phyloP scores from a whole-genome alignment of 2,797 vertebrate genomes.

The Chiroxiphia lanceolata region DNA sequence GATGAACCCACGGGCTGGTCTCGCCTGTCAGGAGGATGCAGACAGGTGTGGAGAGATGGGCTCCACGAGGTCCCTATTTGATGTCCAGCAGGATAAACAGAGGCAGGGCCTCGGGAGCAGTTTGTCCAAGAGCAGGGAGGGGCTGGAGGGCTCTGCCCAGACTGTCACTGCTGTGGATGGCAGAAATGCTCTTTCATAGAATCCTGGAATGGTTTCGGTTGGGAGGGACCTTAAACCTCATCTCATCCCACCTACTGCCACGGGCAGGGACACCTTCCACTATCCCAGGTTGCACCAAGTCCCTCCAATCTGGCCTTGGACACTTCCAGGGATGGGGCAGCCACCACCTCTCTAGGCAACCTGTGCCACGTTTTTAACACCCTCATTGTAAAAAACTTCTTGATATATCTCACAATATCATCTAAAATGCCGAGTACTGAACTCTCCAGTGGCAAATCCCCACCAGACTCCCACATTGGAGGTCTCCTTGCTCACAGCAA shows the following conservation, averaged over 20 bases:
- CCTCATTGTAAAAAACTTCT: not conserved
- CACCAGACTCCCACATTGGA: not conserved
- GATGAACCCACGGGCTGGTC: not conserved
- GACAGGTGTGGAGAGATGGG: not conserved
- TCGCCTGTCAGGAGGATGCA: not conserved
- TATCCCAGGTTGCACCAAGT: not conserved
- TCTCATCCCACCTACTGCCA: not conserved
- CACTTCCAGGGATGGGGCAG: not conserved
- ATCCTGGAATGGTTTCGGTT: not conserved
- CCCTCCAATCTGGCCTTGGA: not conserved
- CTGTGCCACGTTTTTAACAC: not conserved
- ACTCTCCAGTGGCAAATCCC: not conserved
- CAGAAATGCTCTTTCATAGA: not conserved
- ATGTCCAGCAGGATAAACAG: not conserved
- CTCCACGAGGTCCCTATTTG: not conserved
- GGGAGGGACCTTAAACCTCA: not conserved
- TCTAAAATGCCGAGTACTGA: not conserved
- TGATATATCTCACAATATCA: not conserved
- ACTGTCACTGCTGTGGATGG: rapidly evolving
- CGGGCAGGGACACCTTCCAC: not conserved
- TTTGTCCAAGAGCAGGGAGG: not conserved
- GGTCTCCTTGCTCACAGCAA: not conserved
- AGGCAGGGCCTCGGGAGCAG: not conserved
- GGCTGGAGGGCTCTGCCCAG: not conserved
- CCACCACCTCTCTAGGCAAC: not conserved